Base-by-base conservation (phyloP, 2,888 invertebrate genomes). In the Synergus gifuensis region DNA sequence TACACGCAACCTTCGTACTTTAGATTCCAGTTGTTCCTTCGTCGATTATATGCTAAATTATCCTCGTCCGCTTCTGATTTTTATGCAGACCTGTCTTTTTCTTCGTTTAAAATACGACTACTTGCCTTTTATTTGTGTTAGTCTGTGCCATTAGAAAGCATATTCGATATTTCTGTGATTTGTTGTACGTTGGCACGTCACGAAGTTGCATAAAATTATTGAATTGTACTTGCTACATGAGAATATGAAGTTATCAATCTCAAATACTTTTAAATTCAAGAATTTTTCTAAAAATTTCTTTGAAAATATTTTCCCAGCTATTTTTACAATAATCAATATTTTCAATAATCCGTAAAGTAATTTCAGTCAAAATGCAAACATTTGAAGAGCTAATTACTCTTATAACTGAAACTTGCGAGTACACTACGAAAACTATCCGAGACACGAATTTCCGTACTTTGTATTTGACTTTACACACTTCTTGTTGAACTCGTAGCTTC, bases 1-100 rank as follows among this genome's bases (percentile, higher is more conserved):
- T 64, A 64, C 77, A 77, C 36, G 77, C 77, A 44, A 77, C 64
- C 46, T 62, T 63, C 54, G 63, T 77, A 46, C 64, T 77, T 64
- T 44, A 62, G 77, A 63, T 36, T 63, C 64, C 49, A 49, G 28
- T 46, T 64, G 49, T 77, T 42, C 36, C 40, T 64, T 77, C 77
- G 44, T 40, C 77, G 64, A 77, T 77, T 64, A 77, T 77, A 64
- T 64, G 49, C 64, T 64, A 63, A 49, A 62, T 77, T 46, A 63
- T 46, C 28, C 64, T 64, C 64, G 77, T 54, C 42, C 36, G 46
- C 11, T 67, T 67, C 1, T 67, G 18, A 67, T 67, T 44, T 67
- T 67, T 67, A 67, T 67, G 67, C 67, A 67, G 42, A 46, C 67
- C 67, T 67, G 46, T 67, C 67, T 67, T 67, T 67, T 67, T 12